phyloP scores from a whole-genome alignment of 2,797 vertebrate genomes.

The Lepilemur ruficaudatus region DNA sequence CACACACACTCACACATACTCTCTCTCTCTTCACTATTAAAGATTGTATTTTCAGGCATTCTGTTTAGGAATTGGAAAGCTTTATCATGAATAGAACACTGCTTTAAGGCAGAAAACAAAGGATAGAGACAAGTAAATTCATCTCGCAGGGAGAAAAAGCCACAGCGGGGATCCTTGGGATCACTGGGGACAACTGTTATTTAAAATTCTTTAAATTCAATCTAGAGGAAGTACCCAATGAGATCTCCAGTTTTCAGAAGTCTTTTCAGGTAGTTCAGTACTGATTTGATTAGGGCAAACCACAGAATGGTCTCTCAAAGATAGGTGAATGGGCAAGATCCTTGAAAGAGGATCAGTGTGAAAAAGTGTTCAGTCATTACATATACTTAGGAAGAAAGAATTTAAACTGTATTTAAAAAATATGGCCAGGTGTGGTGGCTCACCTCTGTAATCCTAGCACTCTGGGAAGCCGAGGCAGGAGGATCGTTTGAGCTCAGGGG shows the following conservation, averaged over 20 bases:
- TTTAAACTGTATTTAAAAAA: constrained; percentile 13
- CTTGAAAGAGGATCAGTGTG: not conserved
- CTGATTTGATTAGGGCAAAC: not conserved
- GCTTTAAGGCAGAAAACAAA: constrained; percentile 12
- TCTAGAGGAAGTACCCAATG: not conserved
- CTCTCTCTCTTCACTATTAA: not conserved
- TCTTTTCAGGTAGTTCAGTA: not conserved
- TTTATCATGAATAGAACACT: not conserved
- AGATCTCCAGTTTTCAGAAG: constrained; percentile 3
- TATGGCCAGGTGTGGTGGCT: not conserved
- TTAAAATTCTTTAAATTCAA: not conserved
- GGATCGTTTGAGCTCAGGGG: too few relatives aligned
- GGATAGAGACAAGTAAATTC: not conserved
- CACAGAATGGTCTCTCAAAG: not conserved
- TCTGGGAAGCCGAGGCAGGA: too few relatives aligned
- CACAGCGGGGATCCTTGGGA: not conserved
- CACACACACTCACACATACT: not conserved
- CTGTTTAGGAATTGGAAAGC: not conserved
- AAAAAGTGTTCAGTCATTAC: not conserved
- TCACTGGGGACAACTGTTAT: not conserved
- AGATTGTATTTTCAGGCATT: not conserved
- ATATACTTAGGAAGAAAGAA: not conserved
- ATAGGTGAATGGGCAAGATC: not conserved
- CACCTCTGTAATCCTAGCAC: too few relatives aligned
- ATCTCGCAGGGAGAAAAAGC: not conserved